Evolutionary conservation across 2,797 vertebrate genomes (phyloP).

Genomic region (Semotilus atromaculatus): DNA sequence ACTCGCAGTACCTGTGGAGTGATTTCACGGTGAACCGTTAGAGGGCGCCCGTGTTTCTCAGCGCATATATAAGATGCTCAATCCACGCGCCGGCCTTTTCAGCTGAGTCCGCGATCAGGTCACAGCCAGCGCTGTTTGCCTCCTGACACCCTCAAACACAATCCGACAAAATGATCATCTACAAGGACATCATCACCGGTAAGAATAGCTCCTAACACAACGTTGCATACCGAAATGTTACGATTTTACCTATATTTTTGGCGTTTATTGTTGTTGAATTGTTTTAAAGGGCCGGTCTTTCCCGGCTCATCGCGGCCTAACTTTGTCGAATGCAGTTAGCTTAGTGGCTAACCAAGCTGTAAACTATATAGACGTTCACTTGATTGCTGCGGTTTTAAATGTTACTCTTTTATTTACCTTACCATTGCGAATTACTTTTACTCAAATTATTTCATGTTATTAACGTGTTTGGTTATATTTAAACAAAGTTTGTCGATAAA

Average conservation of each 20-base stretch:
- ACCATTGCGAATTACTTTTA: fast-evolving
- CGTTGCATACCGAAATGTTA: fast-evolving
- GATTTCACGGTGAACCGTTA: not conserved
- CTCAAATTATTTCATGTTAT: fast-evolving
- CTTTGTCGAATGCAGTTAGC: conserved; percentile 19
- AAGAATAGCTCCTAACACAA: not conserved
- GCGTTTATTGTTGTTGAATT: fast-evolving
- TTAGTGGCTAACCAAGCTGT: not conserved
- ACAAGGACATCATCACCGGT: conserved; percentile 66
- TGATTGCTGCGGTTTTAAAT: not conserved
- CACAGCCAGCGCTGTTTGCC: conserved; percentile 5
- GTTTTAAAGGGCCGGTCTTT: not conserved
- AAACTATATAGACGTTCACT: not conserved
- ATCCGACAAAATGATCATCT: conserved; percentile 66
- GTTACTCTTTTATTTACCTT: not conserved
- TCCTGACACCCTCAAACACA: conserved; percentile 19
- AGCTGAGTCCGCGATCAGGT: conserved; percentile 56
- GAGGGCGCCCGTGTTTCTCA: conserved; percentile 32
- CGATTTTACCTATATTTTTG: not conserved
- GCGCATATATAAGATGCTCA: conserved; percentile 36
- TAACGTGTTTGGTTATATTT: not conserved
- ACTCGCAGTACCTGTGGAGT: not conserved
- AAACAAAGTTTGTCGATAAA: not conserved
- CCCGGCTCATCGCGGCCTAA: conserved; percentile 20
- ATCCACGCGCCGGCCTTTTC: conserved; percentile 47